These are phyloP conservation scores for Hyperoplus immaculatus DNA, from an alignment of 2,797 vertebrate species.

Conservation along the genomic window DNA sequence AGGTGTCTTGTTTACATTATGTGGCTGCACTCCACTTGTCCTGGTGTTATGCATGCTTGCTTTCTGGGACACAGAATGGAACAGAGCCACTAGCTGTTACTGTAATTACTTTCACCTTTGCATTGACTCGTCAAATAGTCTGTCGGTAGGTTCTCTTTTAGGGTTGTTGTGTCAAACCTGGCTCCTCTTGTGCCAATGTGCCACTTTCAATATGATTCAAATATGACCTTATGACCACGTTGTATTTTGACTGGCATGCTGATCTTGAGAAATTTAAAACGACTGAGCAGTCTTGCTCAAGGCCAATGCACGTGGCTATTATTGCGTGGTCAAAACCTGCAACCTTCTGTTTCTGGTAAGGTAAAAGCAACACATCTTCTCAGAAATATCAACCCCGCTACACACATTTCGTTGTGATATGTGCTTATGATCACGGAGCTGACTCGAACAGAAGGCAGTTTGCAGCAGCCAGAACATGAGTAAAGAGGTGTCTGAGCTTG, in stretches of 20 bases:
- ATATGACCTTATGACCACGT: background rate
- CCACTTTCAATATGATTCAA: background rate
- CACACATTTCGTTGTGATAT: background rate
- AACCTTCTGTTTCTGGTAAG: conserved; percentile 19
- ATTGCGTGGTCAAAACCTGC: background rate
- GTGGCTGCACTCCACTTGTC: background rate
- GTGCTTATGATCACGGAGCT: background rate
- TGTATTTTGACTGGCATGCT: background rate
- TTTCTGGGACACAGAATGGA: background rate
- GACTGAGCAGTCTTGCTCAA: background rate
- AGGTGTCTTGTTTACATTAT: background rate
- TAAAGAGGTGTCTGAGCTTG: conserved; percentile 1
- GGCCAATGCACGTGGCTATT: no score
- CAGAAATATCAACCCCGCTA: conserved; percentile 4
- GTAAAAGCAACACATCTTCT: conserved; percentile 19
- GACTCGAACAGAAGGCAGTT: background rate
- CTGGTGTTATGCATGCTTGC: background rate
- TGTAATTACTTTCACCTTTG: background rate
- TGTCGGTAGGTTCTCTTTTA: background rate
- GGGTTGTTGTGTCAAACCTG: background rate
- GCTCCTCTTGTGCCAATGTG: background rate
- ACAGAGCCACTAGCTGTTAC: background rate
- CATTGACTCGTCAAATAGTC: background rate
- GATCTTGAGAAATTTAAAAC: background rate
- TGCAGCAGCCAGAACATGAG: background rate